Conservation (phyloP, 2,797 vertebrate species). For the Synaphobranchus kaupii region DNA sequence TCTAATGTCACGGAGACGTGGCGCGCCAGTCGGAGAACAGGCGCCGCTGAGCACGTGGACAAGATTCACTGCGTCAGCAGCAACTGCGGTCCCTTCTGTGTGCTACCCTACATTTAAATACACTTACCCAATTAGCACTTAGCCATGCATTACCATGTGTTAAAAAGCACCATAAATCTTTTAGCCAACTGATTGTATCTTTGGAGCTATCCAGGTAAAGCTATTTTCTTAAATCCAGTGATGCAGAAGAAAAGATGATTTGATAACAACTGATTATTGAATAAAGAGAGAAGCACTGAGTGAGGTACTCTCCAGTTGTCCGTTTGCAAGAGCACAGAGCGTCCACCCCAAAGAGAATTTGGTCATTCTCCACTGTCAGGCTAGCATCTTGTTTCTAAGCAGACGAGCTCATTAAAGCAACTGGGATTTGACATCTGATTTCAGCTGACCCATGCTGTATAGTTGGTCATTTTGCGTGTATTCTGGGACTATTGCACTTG, state of each 20-base stretch:
- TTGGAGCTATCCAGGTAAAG: not conserved
- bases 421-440: not conserved
- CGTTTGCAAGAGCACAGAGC: not conserved
- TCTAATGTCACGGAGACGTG: slow-evolving; percentile 3
- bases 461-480: not conserved
- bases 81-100: not conserved
- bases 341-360: not conserved
- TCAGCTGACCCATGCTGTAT: not conserved
- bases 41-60: not conserved
- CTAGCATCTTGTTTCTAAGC: not conserved
- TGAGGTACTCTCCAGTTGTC: not conserved
- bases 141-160: not conserved
- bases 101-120: slow-evolving; percentile 14
- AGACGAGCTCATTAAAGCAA: not conserved
- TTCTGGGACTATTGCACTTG: not conserved
- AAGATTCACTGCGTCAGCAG: not conserved
- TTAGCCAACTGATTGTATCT: not conserved
- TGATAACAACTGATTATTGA: not conserved
- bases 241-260: not conserved
- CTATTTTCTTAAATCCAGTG: not conserved
- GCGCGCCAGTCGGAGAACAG: not conserved
- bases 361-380: not conserved
- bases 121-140: not conserved
- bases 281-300: not conserved
- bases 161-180: not conserved